These are phyloP conservation scores for Oreochromis tanganicae DNA, from an alignment of 2,113 vertebrate genomes.

Conservation along the genomic window DNA sequence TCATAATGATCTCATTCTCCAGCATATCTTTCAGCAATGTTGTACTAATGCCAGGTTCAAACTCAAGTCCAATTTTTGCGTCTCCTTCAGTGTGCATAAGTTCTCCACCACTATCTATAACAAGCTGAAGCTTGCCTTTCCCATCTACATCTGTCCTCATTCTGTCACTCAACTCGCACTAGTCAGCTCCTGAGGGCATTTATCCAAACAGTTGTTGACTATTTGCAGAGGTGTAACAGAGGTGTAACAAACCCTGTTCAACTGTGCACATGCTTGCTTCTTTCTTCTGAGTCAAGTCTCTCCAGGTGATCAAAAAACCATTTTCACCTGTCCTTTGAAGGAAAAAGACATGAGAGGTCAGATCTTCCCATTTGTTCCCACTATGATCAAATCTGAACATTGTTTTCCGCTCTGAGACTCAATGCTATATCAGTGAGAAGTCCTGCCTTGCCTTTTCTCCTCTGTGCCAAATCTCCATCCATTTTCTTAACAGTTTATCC, in stretches of 20 bases:
- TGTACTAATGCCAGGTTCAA: background rate
- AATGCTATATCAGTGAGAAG: background rate
- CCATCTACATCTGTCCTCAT: background rate
- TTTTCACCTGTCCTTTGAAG: background rate
- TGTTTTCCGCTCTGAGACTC: background rate
- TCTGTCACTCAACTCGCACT: background rate
- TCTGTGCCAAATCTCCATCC: background rate
- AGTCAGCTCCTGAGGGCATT: background rate
- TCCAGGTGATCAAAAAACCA: background rate
- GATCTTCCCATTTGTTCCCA: background rate
- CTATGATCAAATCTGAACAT: background rate
- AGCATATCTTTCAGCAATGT: background rate
- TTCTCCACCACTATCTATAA: background rate
- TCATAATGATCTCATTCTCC: background rate
- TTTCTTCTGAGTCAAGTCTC: background rate
- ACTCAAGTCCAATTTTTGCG: background rate
- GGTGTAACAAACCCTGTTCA: background rate
- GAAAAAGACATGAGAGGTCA: background rate
- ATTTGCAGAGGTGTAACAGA: background rate
- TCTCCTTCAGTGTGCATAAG: background rate
- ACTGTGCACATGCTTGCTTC: background rate
- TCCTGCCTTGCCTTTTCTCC: background rate
- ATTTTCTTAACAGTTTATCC: background rate
- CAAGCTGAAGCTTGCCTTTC: background rate
- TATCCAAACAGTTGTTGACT: background rate